Conservation (phyloP, 2,113 vertebrate genomes). For the Mormyrus iriodes region DNA sequence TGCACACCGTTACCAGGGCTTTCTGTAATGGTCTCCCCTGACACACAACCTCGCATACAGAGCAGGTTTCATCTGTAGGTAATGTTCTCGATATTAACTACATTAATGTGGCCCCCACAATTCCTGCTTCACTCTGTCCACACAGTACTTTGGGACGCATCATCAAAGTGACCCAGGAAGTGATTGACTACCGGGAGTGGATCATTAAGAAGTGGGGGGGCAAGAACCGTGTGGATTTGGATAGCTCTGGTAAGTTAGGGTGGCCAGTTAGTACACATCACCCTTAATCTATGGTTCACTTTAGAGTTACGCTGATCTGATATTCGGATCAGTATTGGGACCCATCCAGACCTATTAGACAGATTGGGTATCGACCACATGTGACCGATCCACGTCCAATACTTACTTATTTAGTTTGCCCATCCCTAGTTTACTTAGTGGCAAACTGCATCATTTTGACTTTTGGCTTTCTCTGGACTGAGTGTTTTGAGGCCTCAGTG, state of each 20-base stretch:
- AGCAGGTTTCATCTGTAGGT: too few relatives aligned
- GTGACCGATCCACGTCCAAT: too few relatives aligned
- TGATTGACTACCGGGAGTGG: conserved; percentile 83
- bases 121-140: conserved; percentile 14
- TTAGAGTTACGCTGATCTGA: too few relatives aligned
- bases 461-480: not conserved
- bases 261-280: not conserved
- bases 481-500: not conserved
- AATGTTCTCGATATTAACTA: too few relatives aligned
- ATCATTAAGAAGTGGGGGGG: conserved; percentile 54
- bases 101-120: not conserved
- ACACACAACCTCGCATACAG: not conserved
- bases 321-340: too few relatives aligned
- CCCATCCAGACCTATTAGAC: too few relatives aligned
- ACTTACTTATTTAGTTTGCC: too few relatives aligned
- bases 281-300: not conserved
- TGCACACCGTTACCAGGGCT: not conserved
- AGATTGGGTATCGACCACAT: too few relatives aligned
- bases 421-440: too few relatives aligned
- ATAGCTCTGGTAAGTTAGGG: conserved; percentile 5
- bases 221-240: not conserved
- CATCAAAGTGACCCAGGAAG: conserved; percentile 84
- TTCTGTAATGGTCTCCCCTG: not conserved
- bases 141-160: conserved; percentile 83
- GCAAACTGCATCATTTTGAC: not conserved